Percentiles rank a stretch among this genome's conserved stretches.
Evolutionary conservation across 2,797 vertebrate species (phyloP).

Genomic region (Potorous gilbertii): DNA sequence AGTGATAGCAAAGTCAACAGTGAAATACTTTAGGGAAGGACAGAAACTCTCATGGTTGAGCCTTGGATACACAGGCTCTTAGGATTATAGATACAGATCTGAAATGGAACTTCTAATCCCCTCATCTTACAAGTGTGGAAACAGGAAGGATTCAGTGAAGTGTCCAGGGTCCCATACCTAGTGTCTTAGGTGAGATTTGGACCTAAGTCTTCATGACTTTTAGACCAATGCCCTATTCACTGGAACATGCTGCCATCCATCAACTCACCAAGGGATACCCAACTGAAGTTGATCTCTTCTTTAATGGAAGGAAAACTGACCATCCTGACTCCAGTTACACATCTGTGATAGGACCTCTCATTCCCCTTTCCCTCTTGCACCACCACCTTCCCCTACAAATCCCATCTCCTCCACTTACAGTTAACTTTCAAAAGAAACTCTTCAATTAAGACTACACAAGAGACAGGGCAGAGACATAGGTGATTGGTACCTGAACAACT

Average conservation of each 20-base stretch:
- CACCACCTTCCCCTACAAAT: not conserved
- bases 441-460: not conserved
- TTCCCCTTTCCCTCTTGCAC: not conserved
- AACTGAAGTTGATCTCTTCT: not conserved
- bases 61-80: not conserved
- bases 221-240: not conserved
- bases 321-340: not conserved
- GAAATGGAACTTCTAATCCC: not conserved
- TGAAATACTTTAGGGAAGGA: conserved; percentile 60
- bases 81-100: not conserved
- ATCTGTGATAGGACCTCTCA: not conserved
- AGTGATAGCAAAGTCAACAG: conserved; percentile 78
- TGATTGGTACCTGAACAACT: not conserved
- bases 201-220: not conserved
- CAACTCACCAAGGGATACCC: not conserved
- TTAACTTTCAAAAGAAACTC: not conserved
- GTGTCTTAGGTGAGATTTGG: not conserved
- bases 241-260: not conserved
- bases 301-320: not conserved
- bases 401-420: not conserved
- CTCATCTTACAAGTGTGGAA: not conserved
- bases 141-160: not conserved
- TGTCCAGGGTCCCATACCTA: not conserved
- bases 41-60: not conserved
- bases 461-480: not conserved